phyloP scores from a whole-genome alignment of 2,888 invertebrate species.

The Nomada goodeniana region DNA sequence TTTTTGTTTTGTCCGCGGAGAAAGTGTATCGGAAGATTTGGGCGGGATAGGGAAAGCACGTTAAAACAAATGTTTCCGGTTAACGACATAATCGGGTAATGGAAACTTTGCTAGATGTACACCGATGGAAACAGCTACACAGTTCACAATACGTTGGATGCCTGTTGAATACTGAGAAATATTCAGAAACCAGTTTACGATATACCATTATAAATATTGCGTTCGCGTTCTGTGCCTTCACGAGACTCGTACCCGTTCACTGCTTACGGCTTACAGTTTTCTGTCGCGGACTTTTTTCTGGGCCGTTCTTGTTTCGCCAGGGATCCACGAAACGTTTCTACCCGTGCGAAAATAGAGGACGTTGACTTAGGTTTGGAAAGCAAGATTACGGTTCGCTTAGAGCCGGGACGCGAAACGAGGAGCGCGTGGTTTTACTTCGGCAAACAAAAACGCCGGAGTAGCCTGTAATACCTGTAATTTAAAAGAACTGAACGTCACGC shows the following conservation, averaged over 20 bases:
- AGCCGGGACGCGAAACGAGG: constrained; percentile 33
- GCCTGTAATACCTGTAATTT: constrained; percentile 31
- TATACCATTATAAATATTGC: constrained; percentile 16
- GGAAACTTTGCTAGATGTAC: neutral
- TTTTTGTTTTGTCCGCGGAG: neutral
- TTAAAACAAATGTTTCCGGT: constrained; percentile 10
- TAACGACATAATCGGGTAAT: neutral
- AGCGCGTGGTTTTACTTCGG: constrained; percentile 22
- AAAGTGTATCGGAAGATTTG: constrained; percentile 18
- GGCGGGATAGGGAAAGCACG: constrained; percentile 9
- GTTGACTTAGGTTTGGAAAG: constrained; percentile 57
- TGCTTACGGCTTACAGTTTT: neutral
- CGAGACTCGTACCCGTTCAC: too few species aligned
- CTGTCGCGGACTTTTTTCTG: neutral
- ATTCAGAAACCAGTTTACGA: neutral
- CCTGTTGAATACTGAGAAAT: neutral
- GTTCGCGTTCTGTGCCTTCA: neutral
- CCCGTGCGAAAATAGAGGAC: constrained; percentile 53
- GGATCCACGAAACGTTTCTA: constrained; percentile 38
- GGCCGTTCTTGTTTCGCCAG: neutral
- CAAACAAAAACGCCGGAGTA: constrained; percentile 6
- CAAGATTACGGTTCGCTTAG: constrained; percentile 45
- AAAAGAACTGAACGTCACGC: constrained; percentile 3
- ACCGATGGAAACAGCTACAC: neutral
- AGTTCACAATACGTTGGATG: neutral